These are phyloP conservation scores for Podiceps cristatus DNA, from an alignment of 2,113 vertebrate species.

Conservation along the genomic window DNA sequence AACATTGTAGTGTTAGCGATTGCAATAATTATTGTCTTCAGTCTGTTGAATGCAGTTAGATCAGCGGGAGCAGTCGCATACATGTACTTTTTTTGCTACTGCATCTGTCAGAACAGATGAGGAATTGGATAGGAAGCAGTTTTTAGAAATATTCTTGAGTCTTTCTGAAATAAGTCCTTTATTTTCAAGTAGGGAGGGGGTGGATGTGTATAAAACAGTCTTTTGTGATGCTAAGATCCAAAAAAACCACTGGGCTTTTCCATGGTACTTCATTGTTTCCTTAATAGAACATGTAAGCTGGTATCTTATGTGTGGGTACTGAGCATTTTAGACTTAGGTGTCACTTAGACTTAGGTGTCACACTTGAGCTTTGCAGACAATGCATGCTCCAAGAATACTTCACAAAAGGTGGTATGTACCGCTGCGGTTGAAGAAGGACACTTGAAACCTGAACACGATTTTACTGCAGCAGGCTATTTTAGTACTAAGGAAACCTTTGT, in stretches of 20 bases:
- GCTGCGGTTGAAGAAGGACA: neutral
- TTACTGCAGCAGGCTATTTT: neutral
- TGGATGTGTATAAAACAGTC: neutral
- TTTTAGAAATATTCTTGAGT: neutral
- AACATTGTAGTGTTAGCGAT: neutral
- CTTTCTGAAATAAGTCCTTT: neutral
- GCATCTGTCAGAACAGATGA: neutral
- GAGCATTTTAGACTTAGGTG: neutral
- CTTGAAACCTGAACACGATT: neutral
- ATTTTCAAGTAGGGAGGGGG: neutral
- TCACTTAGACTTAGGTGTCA: neutral
- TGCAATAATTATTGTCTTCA: neutral
- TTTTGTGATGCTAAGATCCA: too few relatives aligned
- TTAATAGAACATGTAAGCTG: neutral
- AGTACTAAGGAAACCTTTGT: neutral
- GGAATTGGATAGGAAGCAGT: neutral
- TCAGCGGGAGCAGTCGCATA: neutral
- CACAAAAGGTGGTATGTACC: neutral
- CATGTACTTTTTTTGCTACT: neutral
- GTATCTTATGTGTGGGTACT: neutral
- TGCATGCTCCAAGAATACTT: neutral
- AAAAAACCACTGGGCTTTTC: neutral
- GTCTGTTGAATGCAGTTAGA: neutral
- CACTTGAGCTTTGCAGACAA: neutral
- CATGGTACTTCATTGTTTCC: neutral